Conservation (phyloP, 2,113 vertebrate genomes). For the Mirza zaza region DNA sequence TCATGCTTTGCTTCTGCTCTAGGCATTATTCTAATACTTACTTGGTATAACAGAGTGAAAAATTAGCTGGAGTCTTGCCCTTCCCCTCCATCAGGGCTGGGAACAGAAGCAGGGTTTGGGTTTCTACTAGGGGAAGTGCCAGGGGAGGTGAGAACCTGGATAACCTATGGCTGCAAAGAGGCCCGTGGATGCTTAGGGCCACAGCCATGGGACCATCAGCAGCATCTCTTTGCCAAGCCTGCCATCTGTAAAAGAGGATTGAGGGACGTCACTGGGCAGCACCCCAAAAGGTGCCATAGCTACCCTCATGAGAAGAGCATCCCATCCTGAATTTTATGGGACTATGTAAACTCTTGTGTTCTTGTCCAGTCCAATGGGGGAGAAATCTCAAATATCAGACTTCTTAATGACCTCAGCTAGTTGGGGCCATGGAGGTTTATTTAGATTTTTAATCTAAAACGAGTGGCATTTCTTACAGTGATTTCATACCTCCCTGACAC, state of each 20-base stretch:
- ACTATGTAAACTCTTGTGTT: background rate
- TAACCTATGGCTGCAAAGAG: background rate
- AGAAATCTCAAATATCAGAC: background rate
- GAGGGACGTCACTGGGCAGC: fast-evolving
- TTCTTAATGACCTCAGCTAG: background rate
- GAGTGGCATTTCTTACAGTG: background rate
- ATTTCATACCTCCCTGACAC: background rate
- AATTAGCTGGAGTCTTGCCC: background rate
- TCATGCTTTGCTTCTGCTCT: background rate
- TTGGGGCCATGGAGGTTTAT: background rate
- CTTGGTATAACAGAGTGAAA: background rate
- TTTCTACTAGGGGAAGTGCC: background rate
- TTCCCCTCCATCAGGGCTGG: background rate
- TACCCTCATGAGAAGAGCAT: background rate
- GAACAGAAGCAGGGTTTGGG: background rate
- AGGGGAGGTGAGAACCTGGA: background rate
- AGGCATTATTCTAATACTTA: background rate
- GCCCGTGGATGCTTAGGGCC: background rate
- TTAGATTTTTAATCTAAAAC: background rate
- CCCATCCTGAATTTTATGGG: background rate
- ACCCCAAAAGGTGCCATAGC: background rate
- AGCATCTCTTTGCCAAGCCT: background rate
- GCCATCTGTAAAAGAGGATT: background rate
- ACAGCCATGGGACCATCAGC: background rate
- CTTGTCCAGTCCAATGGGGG: background rate